Conservation (phyloP, 2,797 vertebrate species). For the Thripadectes ignobilis region DNA sequence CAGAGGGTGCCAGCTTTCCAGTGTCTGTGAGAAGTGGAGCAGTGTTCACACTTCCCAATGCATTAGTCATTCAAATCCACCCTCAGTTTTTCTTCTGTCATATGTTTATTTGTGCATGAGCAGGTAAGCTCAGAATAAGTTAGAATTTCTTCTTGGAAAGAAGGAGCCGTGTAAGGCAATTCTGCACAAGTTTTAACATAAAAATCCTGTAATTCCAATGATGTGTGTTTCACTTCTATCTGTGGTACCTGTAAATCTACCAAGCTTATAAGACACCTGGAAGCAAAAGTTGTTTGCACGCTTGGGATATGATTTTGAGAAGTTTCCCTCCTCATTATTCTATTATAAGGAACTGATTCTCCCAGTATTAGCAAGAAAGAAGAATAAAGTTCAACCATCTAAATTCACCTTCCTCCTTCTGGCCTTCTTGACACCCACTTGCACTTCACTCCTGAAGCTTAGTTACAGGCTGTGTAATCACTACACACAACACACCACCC, state of each 20-base stretch:
- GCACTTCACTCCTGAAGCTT: neutral
- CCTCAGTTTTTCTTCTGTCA: constrained; percentile 11
- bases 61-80: constrained; percentile 27
- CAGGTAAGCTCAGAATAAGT: constrained; percentile 25
- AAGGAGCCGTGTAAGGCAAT: neutral
- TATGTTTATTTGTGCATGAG: neutral
- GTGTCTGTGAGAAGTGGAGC: neutral
- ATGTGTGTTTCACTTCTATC: neutral
- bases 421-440: neutral
- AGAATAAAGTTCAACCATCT: neutral
- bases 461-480: neutral
- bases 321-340: neutral
- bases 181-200: neutral
- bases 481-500: neutral
- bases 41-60: neutral
- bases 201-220: neutral
- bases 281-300: neutral
- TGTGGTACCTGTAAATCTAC: neutral
- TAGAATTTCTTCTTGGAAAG: neutral
- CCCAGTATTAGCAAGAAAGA: neutral
- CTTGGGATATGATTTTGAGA: neutral
- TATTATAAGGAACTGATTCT: neutral
- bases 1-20: neutral
- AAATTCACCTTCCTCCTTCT: neutral
- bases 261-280: neutral